Evolutionary conservation across 2,797 vertebrate genomes (phyloP).

Genomic region (Sphaeramia orbicularis): DNA sequence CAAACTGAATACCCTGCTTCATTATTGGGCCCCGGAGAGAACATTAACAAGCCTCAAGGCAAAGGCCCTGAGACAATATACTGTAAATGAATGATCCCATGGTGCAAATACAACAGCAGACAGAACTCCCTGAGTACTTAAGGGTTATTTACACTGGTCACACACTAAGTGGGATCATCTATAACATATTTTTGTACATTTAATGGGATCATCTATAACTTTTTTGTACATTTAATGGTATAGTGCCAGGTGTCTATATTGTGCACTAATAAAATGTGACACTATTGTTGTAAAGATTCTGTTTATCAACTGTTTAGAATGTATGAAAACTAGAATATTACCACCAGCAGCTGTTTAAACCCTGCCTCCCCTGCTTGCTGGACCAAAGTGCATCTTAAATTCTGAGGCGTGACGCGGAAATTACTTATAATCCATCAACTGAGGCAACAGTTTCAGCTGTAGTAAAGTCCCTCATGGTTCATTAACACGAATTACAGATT

Average conservation of each 20-base stretch:
- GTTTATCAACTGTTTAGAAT: slow-evolving; percentile 23
- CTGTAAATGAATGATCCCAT: slow-evolving; percentile 39
- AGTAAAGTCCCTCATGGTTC: not conserved
- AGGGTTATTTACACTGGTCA: slow-evolving; percentile 8
- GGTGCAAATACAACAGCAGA: slow-evolving; percentile 12
- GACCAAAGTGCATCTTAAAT: slow-evolving; percentile 70
- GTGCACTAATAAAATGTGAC: not conserved
- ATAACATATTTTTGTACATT: too few relatives aligned
- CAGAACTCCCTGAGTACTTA: slow-evolving; percentile 15
- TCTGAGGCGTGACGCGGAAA: slow-evolving; percentile 31
- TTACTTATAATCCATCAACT: slow-evolving; percentile 10
- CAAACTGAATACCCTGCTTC: slow-evolving; percentile 53
- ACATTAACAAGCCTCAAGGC: slow-evolving; percentile 63
- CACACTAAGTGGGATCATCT: not conserved
- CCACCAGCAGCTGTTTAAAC: not conserved
- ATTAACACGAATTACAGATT: slow-evolving; percentile 5
- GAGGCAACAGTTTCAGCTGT: not conserved
- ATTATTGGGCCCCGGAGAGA: slow-evolving; percentile 62
- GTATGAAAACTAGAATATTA: slow-evolving; percentile 5
- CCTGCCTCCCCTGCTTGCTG: not conserved
- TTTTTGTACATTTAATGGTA: not conserved
- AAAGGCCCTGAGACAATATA: slow-evolving; percentile 46
- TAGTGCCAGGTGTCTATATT: not conserved
- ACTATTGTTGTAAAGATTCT: slow-evolving; percentile 6
- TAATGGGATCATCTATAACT: not conserved